phyloP scores from a whole-genome alignment of 2,888 invertebrate species.

The Mycalesis mineus region DNA sequence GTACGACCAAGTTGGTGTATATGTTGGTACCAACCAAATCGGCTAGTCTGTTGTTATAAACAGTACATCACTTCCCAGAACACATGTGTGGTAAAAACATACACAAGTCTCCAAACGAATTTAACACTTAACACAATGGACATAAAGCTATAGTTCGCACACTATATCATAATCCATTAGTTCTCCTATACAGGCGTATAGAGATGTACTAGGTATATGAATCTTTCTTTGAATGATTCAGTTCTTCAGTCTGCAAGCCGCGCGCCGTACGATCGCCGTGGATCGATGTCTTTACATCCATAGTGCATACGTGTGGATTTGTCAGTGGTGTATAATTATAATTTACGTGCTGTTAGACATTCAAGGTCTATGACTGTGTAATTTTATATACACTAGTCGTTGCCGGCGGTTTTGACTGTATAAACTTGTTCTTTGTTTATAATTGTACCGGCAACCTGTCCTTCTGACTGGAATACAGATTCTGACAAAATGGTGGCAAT shows the following conservation, averaged over 20 bases:
- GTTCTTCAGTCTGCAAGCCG: background rate
- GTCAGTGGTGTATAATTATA: too few species aligned
- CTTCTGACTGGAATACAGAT: too few species aligned
- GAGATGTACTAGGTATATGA: too few species aligned
- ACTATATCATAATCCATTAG: background rate
- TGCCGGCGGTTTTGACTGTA: too few species aligned
- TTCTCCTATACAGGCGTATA: background rate
- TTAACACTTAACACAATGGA: slow-evolving; percentile 27
- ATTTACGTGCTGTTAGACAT: background rate
- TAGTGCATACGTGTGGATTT: background rate
- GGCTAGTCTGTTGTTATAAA: background rate
- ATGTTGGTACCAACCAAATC: background rate
- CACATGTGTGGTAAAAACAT: slow-evolving; percentile 21
- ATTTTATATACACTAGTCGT: too few species aligned
- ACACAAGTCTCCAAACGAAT: background rate
- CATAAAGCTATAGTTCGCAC: background rate
- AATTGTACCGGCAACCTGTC: too few species aligned
- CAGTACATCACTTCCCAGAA: slow-evolving; percentile 8
- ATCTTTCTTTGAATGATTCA: background rate
- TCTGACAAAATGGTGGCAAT: too few species aligned
- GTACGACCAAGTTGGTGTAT: background rate
- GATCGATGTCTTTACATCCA: background rate
- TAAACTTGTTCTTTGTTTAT: too few species aligned
- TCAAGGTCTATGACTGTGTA: background rate
- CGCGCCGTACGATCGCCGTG: background rate